Conservation (phyloP, 2,888 invertebrate genomes). For the Agelastica alni region DNA sequence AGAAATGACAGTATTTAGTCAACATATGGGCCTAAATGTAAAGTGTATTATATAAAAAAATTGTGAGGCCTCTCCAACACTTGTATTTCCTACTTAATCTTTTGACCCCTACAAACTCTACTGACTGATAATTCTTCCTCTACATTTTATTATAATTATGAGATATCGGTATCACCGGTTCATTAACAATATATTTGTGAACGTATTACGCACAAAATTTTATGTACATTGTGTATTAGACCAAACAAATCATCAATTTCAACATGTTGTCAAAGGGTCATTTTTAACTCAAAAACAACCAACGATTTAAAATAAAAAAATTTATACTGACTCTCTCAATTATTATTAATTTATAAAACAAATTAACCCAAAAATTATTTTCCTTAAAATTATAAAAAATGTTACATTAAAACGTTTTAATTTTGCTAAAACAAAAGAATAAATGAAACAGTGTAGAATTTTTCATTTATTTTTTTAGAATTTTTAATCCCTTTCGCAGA, state of each 20-base stretch:
- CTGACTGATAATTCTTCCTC: slow-evolving; percentile 27
- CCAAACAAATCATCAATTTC: slow-evolving; percentile 10
- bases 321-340: no score
- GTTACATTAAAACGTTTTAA: no score
- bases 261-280: no score
- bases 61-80: slow-evolving; percentile 26
- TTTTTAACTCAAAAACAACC: no score
- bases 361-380: no score
- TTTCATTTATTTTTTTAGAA: background rate
- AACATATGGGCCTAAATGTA: slow-evolving; percentile 32
- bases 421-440: no score
- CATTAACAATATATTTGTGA: slow-evolving; percentile 3
- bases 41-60: slow-evolving; percentile 24
- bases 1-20: slow-evolving; percentile 17
- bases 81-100: slow-evolving; percentile 22
- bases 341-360: no score
- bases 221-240: slow-evolving; percentile 11
- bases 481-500: background rate
- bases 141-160: slow-evolving; percentile 14
- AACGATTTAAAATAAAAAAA: no score
- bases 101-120: slow-evolving; percentile 14
- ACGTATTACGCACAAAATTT: slow-evolving; percentile 15
- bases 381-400: no score
- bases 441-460: no score
- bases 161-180: slow-evolving; percentile 9